A percentile compares a stretch with the other conserved stretches of the same genome.
Evolutionary conservation across 2,113 vertebrate genomes (phyloP).

Genomic region (Trematocara nigrifrons): DNA sequence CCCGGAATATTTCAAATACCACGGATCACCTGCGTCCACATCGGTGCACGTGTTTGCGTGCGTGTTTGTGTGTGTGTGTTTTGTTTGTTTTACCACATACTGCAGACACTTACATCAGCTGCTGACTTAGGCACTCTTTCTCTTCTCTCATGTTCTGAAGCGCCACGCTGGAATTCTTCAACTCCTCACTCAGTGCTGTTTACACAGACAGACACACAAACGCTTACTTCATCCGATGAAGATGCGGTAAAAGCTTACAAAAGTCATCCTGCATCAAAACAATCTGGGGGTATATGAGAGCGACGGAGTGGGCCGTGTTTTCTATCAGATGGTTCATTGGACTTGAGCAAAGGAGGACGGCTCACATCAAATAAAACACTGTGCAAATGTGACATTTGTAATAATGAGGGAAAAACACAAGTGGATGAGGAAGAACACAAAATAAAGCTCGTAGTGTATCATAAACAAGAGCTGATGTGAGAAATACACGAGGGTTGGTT

Average conservation of each 20-base stretch:
- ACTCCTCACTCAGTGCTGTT: constrained; percentile 78
- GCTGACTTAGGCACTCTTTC: constrained; percentile 68
- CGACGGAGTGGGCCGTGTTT: not conserved
- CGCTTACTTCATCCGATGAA: not conserved
- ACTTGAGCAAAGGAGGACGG: not conserved
- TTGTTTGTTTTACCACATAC: not conserved
- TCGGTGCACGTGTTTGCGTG: constrained; percentile 9
- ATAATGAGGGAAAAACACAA: not conserved
- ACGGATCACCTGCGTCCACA: constrained; percentile 35
- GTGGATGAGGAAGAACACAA: not conserved
- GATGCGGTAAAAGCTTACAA: constrained; percentile 6
- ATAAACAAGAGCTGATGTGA: not conserved
- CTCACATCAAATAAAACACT: constrained; percentile 6
- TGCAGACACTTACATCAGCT: constrained; percentile 72
- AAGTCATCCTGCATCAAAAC: not conserved
- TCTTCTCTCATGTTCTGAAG: constrained; percentile 73
- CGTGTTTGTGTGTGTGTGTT: not conserved
- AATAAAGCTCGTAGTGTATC: not conserved
- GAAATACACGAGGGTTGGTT: not conserved
- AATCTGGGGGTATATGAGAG: not conserved
- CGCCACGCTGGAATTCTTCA: constrained; percentile 64
- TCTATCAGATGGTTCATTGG: constrained; percentile 7
- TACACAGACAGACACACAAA: constrained; percentile 13
- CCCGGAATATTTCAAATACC: constrained; percentile 46
- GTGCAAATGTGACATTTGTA: not conserved